Conservation (phyloP, 2,797 vertebrate species). For the Ctenosaura bakeri region DNA sequence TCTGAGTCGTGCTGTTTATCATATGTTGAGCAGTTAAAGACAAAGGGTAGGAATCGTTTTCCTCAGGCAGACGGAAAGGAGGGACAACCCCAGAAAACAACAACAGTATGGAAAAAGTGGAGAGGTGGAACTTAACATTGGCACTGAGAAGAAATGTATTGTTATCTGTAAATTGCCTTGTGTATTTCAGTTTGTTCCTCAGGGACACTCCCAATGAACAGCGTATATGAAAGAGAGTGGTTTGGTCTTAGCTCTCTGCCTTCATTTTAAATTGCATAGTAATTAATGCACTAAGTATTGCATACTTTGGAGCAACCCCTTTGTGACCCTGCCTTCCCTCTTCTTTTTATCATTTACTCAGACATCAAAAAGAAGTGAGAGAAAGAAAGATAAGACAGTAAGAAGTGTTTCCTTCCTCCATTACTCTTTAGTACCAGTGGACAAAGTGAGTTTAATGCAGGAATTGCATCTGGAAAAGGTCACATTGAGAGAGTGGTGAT, state of each 20-base stretch:
- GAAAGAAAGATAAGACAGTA: conserved; percentile 39
- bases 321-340: not conserved
- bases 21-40: conserved; percentile 14
- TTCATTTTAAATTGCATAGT: not conserved
- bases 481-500: conserved; percentile 28
- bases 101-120: not conserved
- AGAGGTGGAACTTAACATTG: not conserved
- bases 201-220: conserved; percentile 10
- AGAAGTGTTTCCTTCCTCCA: not conserved
- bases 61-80: not conserved
- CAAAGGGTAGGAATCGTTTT: conserved; percentile 12
- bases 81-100: not conserved
- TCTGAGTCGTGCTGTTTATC: conserved; percentile 36
- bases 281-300: not conserved
- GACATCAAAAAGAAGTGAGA: conserved; percentile 26
- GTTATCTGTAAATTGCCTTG: not conserved
- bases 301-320: not conserved
- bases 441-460: conserved; percentile 40
- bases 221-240: not conserved
- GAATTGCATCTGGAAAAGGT: conserved; percentile 49
- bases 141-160: not conserved
- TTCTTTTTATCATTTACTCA: conserved; percentile 21
- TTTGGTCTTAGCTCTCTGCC: not conserved
- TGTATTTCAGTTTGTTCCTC: not conserved
- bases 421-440: conserved; percentile 52